Conservation (phyloP, 2,888 invertebrate genomes). For the Cheilosia grossa region DNA sequence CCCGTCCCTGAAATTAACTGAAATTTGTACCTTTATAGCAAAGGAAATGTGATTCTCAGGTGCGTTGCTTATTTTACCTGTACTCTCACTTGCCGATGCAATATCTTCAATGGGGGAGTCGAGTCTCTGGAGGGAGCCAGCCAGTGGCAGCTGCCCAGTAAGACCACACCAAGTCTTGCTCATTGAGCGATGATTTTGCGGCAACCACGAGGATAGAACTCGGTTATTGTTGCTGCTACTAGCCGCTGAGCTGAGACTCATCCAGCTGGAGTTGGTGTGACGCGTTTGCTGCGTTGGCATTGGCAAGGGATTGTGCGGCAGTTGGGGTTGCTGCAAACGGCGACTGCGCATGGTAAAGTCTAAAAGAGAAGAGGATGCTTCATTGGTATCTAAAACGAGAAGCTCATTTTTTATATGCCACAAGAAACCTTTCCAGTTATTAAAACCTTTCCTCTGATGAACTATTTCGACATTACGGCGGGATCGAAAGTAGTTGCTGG, state of each 20-base stretch:
- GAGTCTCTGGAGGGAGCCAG: slow-evolving; percentile 1
- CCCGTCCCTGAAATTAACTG: slow-evolving; percentile 50
- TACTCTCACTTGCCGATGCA: background rate
- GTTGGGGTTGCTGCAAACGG: slow-evolving; percentile 27
- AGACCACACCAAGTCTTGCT: slow-evolving; percentile 66
- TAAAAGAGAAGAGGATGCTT: slow-evolving; percentile 25
- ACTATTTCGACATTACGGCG: slow-evolving; percentile 86
- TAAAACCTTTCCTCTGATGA: slow-evolving; percentile 84
- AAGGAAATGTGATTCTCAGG: background rate
- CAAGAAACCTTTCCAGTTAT: slow-evolving; percentile 84
- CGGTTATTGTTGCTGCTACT: slow-evolving; percentile 52
- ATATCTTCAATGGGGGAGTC: background rate
- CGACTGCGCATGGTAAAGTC: slow-evolving; percentile 50
- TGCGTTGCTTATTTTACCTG: slow-evolving; percentile 9
- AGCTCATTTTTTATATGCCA: background rate
- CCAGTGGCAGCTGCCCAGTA: slow-evolving; percentile 34
- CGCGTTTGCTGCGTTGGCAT: background rate
- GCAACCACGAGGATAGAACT: slow-evolving; percentile 62
- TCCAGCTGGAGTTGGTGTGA: slow-evolving; percentile 49
- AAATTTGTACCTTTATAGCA: slow-evolving; percentile 30
- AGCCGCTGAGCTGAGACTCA: slow-evolving; percentile 55
- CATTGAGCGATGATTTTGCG: slow-evolving; percentile 64
- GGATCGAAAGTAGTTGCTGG: slow-evolving; percentile 89
- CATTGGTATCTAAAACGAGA: slow-evolving; percentile 10
- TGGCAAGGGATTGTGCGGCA: slow-evolving; percentile 1